These are phyloP conservation scores for Decapterus maruadsi DNA, from an alignment of 2,797 vertebrate genomes.

Conservation along the genomic window DNA sequence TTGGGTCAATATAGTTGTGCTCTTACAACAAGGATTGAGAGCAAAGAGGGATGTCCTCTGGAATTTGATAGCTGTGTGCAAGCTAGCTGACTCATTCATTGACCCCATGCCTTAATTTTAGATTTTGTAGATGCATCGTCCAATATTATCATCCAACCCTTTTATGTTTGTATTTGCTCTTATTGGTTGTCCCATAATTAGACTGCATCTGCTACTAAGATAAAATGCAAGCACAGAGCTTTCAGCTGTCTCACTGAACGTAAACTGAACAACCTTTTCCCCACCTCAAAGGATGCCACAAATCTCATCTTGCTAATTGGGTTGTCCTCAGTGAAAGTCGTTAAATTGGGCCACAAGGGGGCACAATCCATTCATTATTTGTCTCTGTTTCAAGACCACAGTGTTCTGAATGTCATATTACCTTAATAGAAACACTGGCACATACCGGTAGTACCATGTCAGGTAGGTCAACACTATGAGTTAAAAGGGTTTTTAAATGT, in stretches of 20 bases:
- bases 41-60: neutral
- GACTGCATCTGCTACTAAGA: neutral
- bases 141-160: neutral
- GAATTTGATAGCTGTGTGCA: neutral
- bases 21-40: neutral
- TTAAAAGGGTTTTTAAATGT: neutral
- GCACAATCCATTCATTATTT: neutral
- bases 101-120: neutral
- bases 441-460: too few relatives aligned
- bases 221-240: neutral
- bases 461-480: neutral
- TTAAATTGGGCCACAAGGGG: conserved; percentile 19
- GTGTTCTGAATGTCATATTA: neutral
- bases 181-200: neutral
- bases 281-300: neutral
- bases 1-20: neutral
- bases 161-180: neutral
- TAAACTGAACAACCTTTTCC: neutral
- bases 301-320: neutral
- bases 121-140: conserved; percentile 3
- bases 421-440: too few relatives aligned
- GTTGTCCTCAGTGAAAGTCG: neutral
- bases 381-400: neutral
- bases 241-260: neutral
- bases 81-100: neutral